These are phyloP conservation scores for Scalopus aquaticus DNA, from an alignment of 2,113 vertebrate species.

Conservation along the genomic window DNA sequence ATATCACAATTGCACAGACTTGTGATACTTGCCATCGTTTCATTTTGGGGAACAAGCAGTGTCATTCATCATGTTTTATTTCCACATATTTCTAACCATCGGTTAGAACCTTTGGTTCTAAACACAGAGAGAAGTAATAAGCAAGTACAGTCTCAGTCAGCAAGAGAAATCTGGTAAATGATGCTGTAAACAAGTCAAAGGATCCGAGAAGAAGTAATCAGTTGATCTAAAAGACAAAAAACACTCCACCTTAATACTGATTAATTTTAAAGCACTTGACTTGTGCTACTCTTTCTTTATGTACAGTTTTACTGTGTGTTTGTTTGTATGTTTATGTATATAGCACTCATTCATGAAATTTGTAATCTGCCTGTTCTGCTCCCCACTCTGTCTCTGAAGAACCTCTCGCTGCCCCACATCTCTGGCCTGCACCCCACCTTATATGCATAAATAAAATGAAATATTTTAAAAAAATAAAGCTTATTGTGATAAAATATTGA, in stretches of 20 bases:
- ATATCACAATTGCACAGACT: not conserved
- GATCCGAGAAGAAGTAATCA: not conserved
- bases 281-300: conserved; percentile 15
- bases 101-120: no score
- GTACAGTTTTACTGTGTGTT: not conserved
- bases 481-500: not conserved
- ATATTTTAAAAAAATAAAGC: no score
- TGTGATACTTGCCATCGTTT: not conserved
- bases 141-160: not conserved
- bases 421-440: no score
- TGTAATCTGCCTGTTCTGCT: no score
- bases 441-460: no score
- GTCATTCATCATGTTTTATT: not conserved
- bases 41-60: not conserved
- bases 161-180: not conserved
- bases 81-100: not conserved
- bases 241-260: not conserved
- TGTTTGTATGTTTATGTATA: not conserved
- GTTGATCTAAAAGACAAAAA: not conserved
- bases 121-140: not conserved
- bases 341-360: not conserved
- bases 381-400: no score
- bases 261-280: not conserved
- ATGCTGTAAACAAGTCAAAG: not conserved
- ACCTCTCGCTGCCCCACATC: no score